These are phyloP conservation scores for Caenorhabditis macrosperma DNA, from an alignment of 2,888 invertebrate genomes.

Conservation along the genomic window DNA sequence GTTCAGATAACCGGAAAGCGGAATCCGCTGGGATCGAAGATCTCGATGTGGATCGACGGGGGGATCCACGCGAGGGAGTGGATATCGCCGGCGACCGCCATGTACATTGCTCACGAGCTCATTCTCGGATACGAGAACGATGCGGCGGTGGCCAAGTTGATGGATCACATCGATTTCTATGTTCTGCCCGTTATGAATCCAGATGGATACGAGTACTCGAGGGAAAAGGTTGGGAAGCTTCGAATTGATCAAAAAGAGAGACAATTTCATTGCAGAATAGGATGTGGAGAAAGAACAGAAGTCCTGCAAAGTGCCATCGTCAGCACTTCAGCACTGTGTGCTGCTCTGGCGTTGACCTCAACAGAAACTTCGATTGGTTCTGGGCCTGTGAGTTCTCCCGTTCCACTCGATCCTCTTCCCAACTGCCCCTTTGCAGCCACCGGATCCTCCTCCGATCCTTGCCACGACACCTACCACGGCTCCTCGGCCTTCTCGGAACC, in stretches of 20 bases:
- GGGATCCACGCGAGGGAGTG: slow-evolving; percentile 78
- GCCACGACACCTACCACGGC: slow-evolving; percentile 79
- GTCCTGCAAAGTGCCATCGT: slow-evolving; percentile 75
- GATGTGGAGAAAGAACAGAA: slow-evolving; percentile 80
- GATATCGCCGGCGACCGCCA: slow-evolving; percentile 71
- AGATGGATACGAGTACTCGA: slow-evolving; percentile 78
- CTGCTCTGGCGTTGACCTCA: slow-evolving; percentile 79
- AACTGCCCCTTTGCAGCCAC: slow-evolving; percentile 51
- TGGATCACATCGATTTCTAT: slow-evolving; percentile 79
- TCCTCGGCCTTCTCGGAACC: slow-evolving; percentile 79
- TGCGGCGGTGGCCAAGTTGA: slow-evolving; percentile 65
- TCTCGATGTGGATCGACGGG: slow-evolving; percentile 77
- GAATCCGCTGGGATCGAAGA: slow-evolving; percentile 62
- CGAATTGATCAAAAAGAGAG: neutral
- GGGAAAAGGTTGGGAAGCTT: slow-evolving; percentile 59
- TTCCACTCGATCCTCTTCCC: neutral
- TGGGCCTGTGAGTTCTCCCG: slow-evolving; percentile 70
- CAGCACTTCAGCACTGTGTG: slow-evolving; percentile 75
- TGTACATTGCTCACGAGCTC: slow-evolving; percentile 69
- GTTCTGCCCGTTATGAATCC: slow-evolving; percentile 79
- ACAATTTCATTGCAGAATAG: slow-evolving; percentile 70
- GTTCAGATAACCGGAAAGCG: slow-evolving; percentile 66
- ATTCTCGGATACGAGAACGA: slow-evolving; percentile 63
- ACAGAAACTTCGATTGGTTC: slow-evolving; percentile 80
- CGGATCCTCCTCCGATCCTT: slow-evolving; percentile 72